phyloP scores from a whole-genome alignment of 1,140 invertebrate genomes.

The Scaptomyza graminum region DNA sequence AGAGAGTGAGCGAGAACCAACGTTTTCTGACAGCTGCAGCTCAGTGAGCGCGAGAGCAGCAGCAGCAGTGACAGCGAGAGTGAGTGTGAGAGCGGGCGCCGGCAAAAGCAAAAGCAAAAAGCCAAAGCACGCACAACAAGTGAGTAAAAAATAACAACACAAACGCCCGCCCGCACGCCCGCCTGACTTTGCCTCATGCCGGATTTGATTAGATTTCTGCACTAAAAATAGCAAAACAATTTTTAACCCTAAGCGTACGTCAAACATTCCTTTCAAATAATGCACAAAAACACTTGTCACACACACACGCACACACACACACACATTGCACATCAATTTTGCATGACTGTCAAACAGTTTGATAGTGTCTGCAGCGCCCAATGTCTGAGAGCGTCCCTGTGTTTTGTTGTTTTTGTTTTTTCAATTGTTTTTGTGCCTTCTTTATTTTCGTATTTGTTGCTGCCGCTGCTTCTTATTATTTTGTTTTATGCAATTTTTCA shows the following conservation, averaged over 20 bases:
- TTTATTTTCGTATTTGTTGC: conserved; percentile 21
- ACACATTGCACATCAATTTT: background rate
- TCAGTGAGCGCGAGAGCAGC: conserved; percentile 22
- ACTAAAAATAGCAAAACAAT: conserved; percentile 15
- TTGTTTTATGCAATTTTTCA: conserved; percentile 61
- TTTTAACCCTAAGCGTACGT: background rate
- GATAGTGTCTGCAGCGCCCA: conserved; percentile 18
- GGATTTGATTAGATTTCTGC: conserved; percentile 41
- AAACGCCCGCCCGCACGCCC: background rate
- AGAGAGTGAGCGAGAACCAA: conserved; percentile 3
- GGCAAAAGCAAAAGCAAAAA: conserved; percentile 49
- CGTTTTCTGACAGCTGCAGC: conserved; percentile 30
- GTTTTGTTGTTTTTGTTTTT: conserved; percentile 29
- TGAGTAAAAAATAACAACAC: conserved; percentile 49
- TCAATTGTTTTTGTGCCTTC: conserved; percentile 12
- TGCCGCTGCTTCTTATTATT: conserved; percentile 40
- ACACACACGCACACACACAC: background rate
- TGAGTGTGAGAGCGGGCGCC: conserved; percentile 34
- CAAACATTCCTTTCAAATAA: conserved; percentile 11
- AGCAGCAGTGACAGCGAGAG: background rate
- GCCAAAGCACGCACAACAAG: conserved; percentile 62
- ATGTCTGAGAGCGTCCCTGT: conserved; percentile 7
- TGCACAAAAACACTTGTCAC: conserved; percentile 34
- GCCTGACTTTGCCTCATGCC: conserved; percentile 15
- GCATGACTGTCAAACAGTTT: conserved; percentile 25